Base-by-base conservation (phyloP, 2,888 invertebrate genomes). In the Napeogenes sylphis region DNA sequence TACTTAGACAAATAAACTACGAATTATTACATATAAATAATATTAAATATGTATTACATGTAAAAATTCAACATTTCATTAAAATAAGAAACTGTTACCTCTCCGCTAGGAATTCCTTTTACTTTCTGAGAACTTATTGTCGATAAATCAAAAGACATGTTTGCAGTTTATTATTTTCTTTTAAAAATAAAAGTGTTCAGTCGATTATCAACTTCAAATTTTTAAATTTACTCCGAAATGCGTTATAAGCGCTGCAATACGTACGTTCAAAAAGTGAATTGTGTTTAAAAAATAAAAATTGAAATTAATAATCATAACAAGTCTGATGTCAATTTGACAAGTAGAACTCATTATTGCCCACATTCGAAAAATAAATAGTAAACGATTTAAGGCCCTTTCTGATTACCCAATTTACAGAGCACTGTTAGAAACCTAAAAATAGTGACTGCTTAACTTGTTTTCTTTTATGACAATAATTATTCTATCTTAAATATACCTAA, bases 91-190 rank as follows among this genome's bases (percentile, higher is more conserved):
- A 46, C 63, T 63, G 55, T 76, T 78, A 89, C 89, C 81, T 89
- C 84, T 60, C 87, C 88, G 63, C 75, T 81, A 12, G 81, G 74
- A 59, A 89, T 72, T 68, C 79, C 86, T 71, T 83, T 85, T 14
- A 90, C 81, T 82, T 85, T 89, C 63, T 85, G 83, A 13, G 77
- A 72, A 57, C 84, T 87, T 66, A 89, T 83, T 59, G 77, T 76
- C 58, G 77, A 73, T 56, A 87, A 77, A 77, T 86, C 82, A 13
- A 78, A 61, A 60, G 75, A 67, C 76, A 77, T 77, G 62, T 71
- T 75, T 58, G 12, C 60, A n/a, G 51, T 56, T n/a, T 45, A 59
- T 51, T 65, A 46, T 4, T 61, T 47, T 53, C 51, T 33, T 53
- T 32, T 53, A n/a, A 12, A n/a, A 61, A 21, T 45, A 8, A 57